Evolutionary conservation across 2,113 vertebrate genomes (phyloP).

Genomic region (Dascyllus trimaculatus): DNA sequence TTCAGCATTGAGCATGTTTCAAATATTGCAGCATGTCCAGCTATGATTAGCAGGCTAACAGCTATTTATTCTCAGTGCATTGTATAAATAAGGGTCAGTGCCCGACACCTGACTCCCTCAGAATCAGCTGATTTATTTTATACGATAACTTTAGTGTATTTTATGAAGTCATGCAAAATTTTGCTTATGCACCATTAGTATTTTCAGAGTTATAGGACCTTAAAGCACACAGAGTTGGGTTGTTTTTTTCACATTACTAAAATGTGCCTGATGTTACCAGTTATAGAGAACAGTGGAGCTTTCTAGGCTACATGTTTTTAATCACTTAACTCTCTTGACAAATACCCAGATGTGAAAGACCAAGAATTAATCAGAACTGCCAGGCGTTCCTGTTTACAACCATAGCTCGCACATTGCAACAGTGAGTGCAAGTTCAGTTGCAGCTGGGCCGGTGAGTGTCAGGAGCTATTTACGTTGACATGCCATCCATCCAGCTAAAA

Average conservation of each 20-base stretch:
- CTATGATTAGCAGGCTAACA: no score
- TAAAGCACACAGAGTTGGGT: no score
- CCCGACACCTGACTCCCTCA: no score
- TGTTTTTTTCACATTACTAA: neutral
- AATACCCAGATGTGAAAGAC: neutral
- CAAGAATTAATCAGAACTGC: neutral
- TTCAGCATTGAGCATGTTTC: no score
- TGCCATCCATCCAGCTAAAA: slow-evolving; percentile 76
- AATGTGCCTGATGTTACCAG: neutral
- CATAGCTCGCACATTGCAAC: slow-evolving; percentile 2
- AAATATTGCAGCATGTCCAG: no score
- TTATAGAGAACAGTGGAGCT: neutral
- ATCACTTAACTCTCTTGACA: neutral
- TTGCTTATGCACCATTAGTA: no score
- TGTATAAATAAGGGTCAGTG: no score
- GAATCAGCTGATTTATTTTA: no score
- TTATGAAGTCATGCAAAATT: no score
- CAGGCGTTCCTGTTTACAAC: slow-evolving; percentile 42
- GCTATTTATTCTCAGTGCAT: no score
- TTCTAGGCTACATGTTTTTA: neutral
- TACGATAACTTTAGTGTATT: no score
- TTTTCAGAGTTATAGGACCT: no score
- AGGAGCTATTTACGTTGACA: slow-evolving; percentile 79
- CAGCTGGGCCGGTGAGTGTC: slow-evolving; percentile 60
- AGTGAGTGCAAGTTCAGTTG: slow-evolving; percentile 49